Percentiles rank a stretch among this genome's conserved stretches.
Conservation (phyloP, 2,113 vertebrate species). For the Cyphomyrus discorhynchus region DNA sequence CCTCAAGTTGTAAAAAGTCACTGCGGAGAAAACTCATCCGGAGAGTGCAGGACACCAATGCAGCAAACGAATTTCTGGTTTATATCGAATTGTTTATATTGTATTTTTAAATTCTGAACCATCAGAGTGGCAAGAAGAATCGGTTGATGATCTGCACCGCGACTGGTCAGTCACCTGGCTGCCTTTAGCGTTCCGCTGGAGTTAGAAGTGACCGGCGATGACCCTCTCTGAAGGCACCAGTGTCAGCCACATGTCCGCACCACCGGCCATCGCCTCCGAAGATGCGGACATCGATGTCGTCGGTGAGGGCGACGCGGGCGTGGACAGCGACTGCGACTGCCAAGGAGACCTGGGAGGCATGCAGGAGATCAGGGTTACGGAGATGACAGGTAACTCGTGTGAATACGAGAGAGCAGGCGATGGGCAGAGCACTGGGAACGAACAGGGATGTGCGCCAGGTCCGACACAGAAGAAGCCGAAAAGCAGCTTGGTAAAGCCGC, state of each 20-base stretch:
- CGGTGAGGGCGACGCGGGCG: constrained; percentile 83
- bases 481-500: constrained; percentile 90
- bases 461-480: constrained; percentile 75
- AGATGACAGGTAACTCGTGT: constrained; percentile 55
- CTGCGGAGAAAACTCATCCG: background rate
- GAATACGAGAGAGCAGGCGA: constrained; percentile 56
- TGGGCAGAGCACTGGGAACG: constrained; percentile 56
- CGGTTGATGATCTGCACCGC: constrained; percentile 31
- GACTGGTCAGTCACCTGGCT: constrained; percentile 35
- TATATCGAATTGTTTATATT: background rate
- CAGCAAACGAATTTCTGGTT: background rate
- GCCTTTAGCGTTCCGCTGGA: constrained; percentile 20
- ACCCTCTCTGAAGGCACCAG: constrained; percentile 83
- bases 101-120: background rate
- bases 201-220: constrained; percentile 65
- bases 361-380: constrained; percentile 60
- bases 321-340: constrained; percentile 77
- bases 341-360: constrained; percentile 57
- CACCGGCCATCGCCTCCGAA: constrained; percentile 79
- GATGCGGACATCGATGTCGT: constrained; percentile 96
- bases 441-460: constrained; percentile 50
- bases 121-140: background rate
- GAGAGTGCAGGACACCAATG: background rate
- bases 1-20: background rate
- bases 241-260: constrained; percentile 85